Percentiles rank a stretch among this genome's conserved stretches.
Evolutionary conservation across 1,140 invertebrate species (phyloP).

Genomic region (Ditylenchus dipsaci): DNA sequence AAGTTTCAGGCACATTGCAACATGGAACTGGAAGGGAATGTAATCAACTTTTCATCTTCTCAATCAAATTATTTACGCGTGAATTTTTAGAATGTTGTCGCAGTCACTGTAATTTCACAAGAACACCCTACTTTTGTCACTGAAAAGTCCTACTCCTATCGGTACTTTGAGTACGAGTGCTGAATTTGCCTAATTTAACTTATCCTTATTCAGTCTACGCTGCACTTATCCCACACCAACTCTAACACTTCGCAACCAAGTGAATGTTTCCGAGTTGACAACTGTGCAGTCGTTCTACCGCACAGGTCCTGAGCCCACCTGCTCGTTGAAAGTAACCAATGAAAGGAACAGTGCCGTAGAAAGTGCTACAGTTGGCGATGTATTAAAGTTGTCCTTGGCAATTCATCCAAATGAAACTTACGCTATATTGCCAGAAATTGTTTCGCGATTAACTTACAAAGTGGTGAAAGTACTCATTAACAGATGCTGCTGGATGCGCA

Average conservation of each 20-base stretch:
- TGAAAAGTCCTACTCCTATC: slow-evolving; percentile 42
- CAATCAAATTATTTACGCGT: background rate
- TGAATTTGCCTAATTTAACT: no score
- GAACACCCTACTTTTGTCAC: slow-evolving; percentile 50
- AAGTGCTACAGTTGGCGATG: slow-evolving; percentile 48
- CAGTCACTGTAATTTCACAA: slow-evolving; percentile 50
- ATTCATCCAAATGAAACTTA: slow-evolving; percentile 40
- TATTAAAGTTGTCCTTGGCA: slow-evolving; percentile 38
- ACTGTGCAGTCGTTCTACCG: slow-evolving; percentile 34
- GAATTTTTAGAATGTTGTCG: slow-evolving; percentile 46
- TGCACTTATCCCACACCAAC: slow-evolving; percentile 43
- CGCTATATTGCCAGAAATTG: slow-evolving; percentile 50
- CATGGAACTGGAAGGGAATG: slow-evolving; percentile 42
- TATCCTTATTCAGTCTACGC: slow-evolving; percentile 17
- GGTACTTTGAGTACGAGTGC: no score
- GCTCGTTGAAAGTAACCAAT: slow-evolving; percentile 43
- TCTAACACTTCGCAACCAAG: slow-evolving; percentile 23
- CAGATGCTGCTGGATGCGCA: slow-evolving; percentile 49
- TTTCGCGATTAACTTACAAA: slow-evolving; percentile 53
- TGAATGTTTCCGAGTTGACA: slow-evolving; percentile 43
- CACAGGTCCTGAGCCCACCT: slow-evolving; percentile 36
- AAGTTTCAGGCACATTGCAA: slow-evolving; percentile 39
- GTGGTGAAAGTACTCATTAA: slow-evolving; percentile 50
- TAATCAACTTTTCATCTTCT: slow-evolving; percentile 11
- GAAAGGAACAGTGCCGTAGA: slow-evolving; percentile 31